Base-by-base conservation (phyloP, 2,888 invertebrate species). In the Griposia aprilina region DNA sequence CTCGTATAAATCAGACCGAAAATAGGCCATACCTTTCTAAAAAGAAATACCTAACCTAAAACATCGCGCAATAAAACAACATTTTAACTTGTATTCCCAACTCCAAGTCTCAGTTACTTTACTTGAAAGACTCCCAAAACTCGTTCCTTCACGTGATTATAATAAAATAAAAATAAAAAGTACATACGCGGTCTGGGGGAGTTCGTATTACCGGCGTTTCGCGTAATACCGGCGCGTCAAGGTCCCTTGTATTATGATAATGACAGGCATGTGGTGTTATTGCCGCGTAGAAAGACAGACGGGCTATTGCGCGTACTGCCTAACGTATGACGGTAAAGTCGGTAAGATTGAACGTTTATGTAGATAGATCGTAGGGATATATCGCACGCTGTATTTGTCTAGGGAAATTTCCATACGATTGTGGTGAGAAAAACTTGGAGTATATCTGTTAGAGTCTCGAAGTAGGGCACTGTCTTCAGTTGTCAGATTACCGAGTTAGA, bases 241-340 rank as follows among this genome's bases (percentile, higher is more conserved):
- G 86, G 84, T 86, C 73, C 45, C 81, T 74, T 81, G 84, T 85
- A 86, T 86, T 86, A 86, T 86, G 86, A 57, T 86, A 86, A 86
- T 84, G 78, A 57, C 85, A 70, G 17, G 71, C 82, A 75, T 76
- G 74, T 65, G 78, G 70, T 84, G 72, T 81, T 78, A 78, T 84
- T 78, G 78, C 75, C 63, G 48, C 50, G 45, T 50, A 52, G 15
- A 73, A 74, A 71, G 75, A 82, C 78, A 78, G 60, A 60, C 82
- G 81, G 52, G 75, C 70, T 63, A 65, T 60, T 79, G 15, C 74
- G 60, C 84, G 55, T 67, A 80, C 80, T 74, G 55, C 72, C 70
- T 69, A 45, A 71, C 79, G 68, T 69, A 62, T 52, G 66, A 15
- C 71, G 70, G 68, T 69, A 75, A 85, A 75, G 63, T 82, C 48